These are phyloP conservation scores for Orbicella faveolata DNA, from an alignment of 64 coral and sea anemone species.

Conservation along the genomic window DNA sequence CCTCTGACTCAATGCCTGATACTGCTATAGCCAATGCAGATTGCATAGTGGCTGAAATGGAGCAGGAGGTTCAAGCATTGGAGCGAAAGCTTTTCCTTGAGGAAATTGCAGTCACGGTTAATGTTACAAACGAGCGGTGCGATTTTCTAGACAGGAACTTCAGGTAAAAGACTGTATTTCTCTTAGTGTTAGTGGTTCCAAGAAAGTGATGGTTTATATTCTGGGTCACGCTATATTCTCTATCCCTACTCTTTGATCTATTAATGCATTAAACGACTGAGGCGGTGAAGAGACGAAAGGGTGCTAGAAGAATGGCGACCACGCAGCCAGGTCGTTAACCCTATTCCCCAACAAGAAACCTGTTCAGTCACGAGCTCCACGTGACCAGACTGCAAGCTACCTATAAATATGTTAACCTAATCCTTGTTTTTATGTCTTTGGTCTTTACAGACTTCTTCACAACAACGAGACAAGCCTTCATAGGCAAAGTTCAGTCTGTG, in stretches of 20 bases:
- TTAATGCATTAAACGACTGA: too few relatives aligned
- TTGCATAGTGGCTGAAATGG: not conserved
- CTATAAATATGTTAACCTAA: not conserved
- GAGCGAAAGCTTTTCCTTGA: conserved; percentile 22
- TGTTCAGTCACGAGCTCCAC: too few relatives aligned
- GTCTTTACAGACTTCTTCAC: conserved; percentile 24
- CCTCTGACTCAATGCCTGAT: not conserved
- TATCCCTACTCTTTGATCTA: too few relatives aligned
- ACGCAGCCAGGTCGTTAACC: not conserved
- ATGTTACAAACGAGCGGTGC: conserved; percentile 1
- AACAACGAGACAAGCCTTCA: not conserved
- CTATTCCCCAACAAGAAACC: too few relatives aligned
- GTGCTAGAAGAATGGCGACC: too few relatives aligned
- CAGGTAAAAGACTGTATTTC: not conserved
- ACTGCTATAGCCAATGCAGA: not conserved
- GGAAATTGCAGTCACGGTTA: not conserved
- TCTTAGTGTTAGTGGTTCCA: too few relatives aligned
- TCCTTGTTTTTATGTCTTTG: not conserved
- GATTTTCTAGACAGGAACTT: not conserved
- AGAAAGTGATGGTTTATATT: too few relatives aligned
- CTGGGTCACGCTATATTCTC: too few relatives aligned
- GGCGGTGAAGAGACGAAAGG: too few relatives aligned
- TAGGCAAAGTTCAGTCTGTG: not conserved
- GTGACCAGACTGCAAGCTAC: too few relatives aligned
- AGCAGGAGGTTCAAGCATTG: not conserved